Base-by-base conservation (phyloP, 2,797 vertebrate species). In the Eulemur albifrons region DNA sequence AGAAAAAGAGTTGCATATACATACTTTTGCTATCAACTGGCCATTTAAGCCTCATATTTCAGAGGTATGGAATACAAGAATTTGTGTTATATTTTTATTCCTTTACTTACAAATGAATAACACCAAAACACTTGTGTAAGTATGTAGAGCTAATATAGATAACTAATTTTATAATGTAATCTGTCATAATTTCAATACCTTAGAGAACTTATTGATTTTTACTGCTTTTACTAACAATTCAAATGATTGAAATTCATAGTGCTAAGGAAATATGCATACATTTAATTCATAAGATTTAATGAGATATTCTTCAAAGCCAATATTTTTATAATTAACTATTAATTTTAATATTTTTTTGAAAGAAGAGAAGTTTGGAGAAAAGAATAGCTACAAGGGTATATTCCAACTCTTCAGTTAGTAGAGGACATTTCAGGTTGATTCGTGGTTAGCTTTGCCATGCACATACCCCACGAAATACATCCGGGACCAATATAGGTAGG, bases 31-130 rank as follows among this genome's bases (percentile, higher is more conserved):
- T 18, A 75, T 63, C 43, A 80, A 35, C 17, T 72, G 20, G 40
- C 30, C 92, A 4, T 75, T 38, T 88, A 59, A 88, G n/a, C 25
- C 30, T 32, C 52, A 17, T 25, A 59, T 69, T 80, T 76, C 90
- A 84, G 15, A 67, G 65, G 18, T 83, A 54, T 45, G 1, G 1
- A 52, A 65, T 30, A 43, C 2, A 83, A 76, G 20, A 77, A 72
- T 54, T 82, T 77, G 5, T 32, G 2, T 61, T 75, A 80, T n/a
- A 7, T 73, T 77, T 76, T 67, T 94, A 88, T 32, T 88, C 17
- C 5, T 93, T 93, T 85, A 27, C 65, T 95, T 87, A 63, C 21
- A 89, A 59, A 72, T 61, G 5, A 96, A 32, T 81, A 76, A 77
- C 7, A 84, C 25, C 35, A 17, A 94, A 84, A 63, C 2, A 43